Percentiles rank a stretch among this genome's conserved stretches.
phyloP scores from a whole-genome alignment of 2,797 vertebrate species.

The Columba guinea region DNA sequence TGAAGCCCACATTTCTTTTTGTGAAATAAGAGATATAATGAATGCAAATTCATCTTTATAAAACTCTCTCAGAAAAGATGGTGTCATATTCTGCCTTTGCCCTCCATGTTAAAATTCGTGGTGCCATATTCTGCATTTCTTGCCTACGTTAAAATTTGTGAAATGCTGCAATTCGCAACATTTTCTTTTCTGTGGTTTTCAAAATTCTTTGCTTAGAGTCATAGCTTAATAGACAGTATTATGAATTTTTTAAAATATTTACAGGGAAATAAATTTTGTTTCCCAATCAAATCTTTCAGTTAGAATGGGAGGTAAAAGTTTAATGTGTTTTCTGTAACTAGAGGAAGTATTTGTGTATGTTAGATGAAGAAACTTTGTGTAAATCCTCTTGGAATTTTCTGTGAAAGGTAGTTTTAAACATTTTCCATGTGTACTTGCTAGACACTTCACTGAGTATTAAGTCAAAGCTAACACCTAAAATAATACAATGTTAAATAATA shows the following conservation, averaged over 20 bases:
- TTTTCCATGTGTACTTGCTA: neutral
- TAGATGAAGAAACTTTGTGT: conserved; percentile 28
- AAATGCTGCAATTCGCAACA: neutral
- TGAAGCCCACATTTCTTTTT: neutral
- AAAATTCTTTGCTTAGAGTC: conserved; percentile 3
- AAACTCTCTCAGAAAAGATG: neutral
- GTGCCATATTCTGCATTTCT: neutral
- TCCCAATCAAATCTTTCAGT: conserved; percentile 39
- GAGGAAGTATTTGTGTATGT: neutral
- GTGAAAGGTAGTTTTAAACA: neutral
- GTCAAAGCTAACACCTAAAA: neutral
- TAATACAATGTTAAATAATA: neutral
- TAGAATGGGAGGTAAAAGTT: conserved; percentile 11
- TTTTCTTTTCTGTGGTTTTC: neutral
- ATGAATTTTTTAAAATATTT: conserved; percentile 42
- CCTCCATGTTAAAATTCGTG: neutral
- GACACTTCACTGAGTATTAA: neutral
- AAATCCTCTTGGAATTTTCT: conserved; percentile 15
- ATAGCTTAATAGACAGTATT: neutral
- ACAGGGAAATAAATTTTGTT: conserved; percentile 25
- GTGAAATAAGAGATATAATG: conserved; percentile 7
- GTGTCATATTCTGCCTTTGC: neutral
- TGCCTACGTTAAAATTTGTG: neutral
- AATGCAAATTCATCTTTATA: conserved; percentile 28
- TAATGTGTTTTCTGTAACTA: conserved; percentile 19